Base-by-base conservation (phyloP, 2,797 vertebrate species). In the Dallia pectoralis region DNA sequence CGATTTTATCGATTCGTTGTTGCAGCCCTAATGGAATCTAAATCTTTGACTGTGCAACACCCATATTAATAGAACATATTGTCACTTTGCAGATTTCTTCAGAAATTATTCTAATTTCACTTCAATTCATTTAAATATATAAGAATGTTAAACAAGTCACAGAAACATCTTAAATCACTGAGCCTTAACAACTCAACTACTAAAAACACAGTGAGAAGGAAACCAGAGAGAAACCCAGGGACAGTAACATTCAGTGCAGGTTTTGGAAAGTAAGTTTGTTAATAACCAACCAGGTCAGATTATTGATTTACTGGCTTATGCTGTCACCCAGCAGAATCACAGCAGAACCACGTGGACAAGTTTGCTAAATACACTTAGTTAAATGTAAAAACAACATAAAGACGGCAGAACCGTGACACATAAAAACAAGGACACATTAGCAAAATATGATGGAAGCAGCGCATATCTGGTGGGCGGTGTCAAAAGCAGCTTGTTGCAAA, bases 381-480 rank as follows among this genome's bases (percentile, higher is more conserved):
- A 15, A 14, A n/a, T n/a, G n/a, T n/a, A n/a, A n/a, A n/a, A n/a
- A n/a, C 53, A 56, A 7, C 53, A 59, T 25, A 22, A 59, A 18
- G 15, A 30, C 25, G 15, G 61, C 29, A 27, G 61, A 63, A 14
- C 27, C 61, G 2, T 27, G 59, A 62, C 62, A 29, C 12, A 33
- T 9, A 18, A 47, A 69, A 4, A 67, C 1, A 27, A 30, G 16
- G 18, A 27, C 67, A 51, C 15, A 69, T n/a, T n/a, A 27, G 29
- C 22, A 51, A 49, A 16, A 30, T 47, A 69, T 32, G 53, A 22
- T 47, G 33, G 33, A 69, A 29, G 44, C 15, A 32, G 47, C 29
- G 48, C 71, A 67, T 1, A 72, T 40, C 22, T 64, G 69, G 33
- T 75, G 63, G 32, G 36, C 65, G 29, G 68, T 11, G 22, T 36